These are phyloP conservation scores for Microtus pennsylvanicus DNA, from an alignment of 2,113 vertebrate species.

Conservation along the genomic window DNA sequence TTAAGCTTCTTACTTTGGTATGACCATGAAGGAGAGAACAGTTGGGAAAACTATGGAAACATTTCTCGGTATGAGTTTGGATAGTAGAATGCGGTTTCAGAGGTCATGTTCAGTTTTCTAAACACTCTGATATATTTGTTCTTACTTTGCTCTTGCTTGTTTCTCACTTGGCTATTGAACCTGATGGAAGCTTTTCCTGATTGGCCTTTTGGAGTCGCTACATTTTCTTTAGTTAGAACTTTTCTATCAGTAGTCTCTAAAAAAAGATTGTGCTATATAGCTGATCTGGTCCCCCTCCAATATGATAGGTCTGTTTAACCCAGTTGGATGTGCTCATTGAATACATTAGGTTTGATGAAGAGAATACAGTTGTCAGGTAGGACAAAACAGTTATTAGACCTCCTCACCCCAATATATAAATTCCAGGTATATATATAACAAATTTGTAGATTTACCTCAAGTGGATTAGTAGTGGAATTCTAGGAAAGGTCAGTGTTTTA, in stretches of 20 bases:
- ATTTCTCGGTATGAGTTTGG: constrained; percentile 44
- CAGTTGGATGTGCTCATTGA: not conserved
- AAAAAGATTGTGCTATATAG: constrained; percentile 13
- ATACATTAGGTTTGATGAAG: constrained; percentile 17
- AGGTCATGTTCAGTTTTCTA: constrained; percentile 30
- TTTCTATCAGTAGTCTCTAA: constrained; percentile 33
- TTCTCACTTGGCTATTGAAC: constrained; percentile 51
- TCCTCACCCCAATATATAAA: not conserved
- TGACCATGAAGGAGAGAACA: not conserved
- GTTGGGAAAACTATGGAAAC: not conserved
- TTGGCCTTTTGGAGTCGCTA: not conserved
- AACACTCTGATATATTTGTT: constrained; percentile 10
- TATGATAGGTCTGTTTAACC: not conserved
- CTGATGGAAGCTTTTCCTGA: constrained; percentile 48
- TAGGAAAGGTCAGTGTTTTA: constrained; percentile 45
- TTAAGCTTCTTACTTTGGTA: constrained; percentile 12
- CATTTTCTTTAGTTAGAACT: constrained; percentile 40
- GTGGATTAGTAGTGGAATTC: not conserved
- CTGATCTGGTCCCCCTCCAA: constrained; percentile 20
- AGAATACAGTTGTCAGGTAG: constrained; percentile 13
- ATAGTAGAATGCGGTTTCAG: constrained; percentile 51
- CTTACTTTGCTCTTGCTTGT: not conserved
- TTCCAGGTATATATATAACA: constrained; percentile 13
- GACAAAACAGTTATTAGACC: not conserved
- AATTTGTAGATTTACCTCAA: constrained; percentile 47